A percentile compares a stretch with the other conserved stretches of the same genome.
phyloP scores from a whole-genome alignment of 2,113 vertebrate genomes.

The Muntiacus reevesi region DNA sequence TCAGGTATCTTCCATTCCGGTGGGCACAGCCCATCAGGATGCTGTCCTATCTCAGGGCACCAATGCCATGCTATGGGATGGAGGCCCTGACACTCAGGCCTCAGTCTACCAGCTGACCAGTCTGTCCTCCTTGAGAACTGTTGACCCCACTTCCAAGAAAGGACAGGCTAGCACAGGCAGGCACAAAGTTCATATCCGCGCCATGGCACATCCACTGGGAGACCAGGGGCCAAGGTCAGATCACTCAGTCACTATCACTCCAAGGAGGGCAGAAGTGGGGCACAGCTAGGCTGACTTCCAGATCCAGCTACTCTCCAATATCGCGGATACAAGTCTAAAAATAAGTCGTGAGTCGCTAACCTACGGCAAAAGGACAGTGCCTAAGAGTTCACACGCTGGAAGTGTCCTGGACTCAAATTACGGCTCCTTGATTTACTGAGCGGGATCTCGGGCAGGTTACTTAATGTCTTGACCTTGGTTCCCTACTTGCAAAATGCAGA shows the following conservation, averaged over 20 bases:
- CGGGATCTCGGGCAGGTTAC: not conserved
- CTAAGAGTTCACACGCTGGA: too few relatives aligned
- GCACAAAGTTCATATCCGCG: not conserved
- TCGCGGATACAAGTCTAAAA: not conserved
- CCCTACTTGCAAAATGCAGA: not conserved
- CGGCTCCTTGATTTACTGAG: not conserved
- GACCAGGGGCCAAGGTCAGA: not conserved
- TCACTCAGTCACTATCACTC: not conserved
- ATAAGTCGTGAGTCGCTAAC: too few relatives aligned
- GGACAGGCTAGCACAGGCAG: not conserved
- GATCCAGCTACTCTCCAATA: not conserved
- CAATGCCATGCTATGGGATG: accelerated
- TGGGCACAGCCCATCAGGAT: not conserved
- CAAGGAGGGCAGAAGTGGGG: not conserved
- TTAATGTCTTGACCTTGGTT: not conserved
- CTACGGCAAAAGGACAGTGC: not conserved
- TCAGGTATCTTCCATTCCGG: not conserved
- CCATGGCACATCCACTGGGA: not conserved
- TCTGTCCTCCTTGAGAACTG: not conserved
- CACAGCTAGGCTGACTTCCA: not conserved
- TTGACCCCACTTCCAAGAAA: not conserved
- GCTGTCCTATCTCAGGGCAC: not conserved
- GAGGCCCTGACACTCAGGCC: not conserved
- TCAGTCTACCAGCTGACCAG: not conserved
- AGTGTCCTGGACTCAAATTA: not conserved